These are phyloP conservation scores for Agelastica alni DNA, from an alignment of 2,888 invertebrate genomes.

Conservation along the genomic window DNA sequence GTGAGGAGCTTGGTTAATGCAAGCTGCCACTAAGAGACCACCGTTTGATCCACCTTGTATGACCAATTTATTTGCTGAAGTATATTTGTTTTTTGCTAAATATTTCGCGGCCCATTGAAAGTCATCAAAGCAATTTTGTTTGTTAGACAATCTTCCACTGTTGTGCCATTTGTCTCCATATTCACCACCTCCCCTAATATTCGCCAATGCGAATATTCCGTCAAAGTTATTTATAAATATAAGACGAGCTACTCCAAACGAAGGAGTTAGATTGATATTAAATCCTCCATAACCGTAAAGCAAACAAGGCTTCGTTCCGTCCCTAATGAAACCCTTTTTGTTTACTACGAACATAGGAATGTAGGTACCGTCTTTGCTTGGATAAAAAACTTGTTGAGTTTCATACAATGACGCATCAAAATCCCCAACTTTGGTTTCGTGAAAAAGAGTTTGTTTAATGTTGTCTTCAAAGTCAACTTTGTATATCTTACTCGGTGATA, in stretches of 20 bases:
- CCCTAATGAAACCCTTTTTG: slow-evolving; percentile 70
- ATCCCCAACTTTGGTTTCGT: slow-evolving; percentile 83
- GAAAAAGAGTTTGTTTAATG: slow-evolving; percentile 66
- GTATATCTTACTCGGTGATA: slow-evolving; percentile 87
- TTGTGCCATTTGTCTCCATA: slow-evolving; percentile 99
- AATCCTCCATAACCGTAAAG: slow-evolving; percentile 98
- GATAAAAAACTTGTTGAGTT: slow-evolving; percentile 89
- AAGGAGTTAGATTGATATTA: slow-evolving; percentile 88
- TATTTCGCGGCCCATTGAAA: slow-evolving; percentile 92
- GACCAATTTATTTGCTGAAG: slow-evolving; percentile 71
- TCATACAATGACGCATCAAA: slow-evolving; percentile 79
- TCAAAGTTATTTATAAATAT: slow-evolving; percentile 88
- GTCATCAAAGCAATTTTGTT: slow-evolving; percentile 97
- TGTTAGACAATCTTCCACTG: slow-evolving; percentile 85
- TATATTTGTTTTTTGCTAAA: slow-evolving; percentile 80
- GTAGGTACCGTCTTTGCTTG: slow-evolving; percentile 89
- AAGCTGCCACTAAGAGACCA: slow-evolving; percentile 92
- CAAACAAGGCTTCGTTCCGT: slow-evolving; percentile 78
- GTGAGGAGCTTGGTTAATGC: slow-evolving; percentile 93
- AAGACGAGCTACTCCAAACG: slow-evolving; percentile 85
- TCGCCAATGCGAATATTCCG: slow-evolving; percentile 91
- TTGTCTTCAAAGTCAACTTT: slow-evolving; percentile 71
- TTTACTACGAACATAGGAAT: slow-evolving; percentile 95
- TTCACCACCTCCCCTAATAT: slow-evolving; percentile 96
- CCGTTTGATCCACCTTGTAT: slow-evolving; percentile 98